phyloP scores from a whole-genome alignment of 2,113 vertebrate genomes.

The Tragelaphus imberbis region DNA sequence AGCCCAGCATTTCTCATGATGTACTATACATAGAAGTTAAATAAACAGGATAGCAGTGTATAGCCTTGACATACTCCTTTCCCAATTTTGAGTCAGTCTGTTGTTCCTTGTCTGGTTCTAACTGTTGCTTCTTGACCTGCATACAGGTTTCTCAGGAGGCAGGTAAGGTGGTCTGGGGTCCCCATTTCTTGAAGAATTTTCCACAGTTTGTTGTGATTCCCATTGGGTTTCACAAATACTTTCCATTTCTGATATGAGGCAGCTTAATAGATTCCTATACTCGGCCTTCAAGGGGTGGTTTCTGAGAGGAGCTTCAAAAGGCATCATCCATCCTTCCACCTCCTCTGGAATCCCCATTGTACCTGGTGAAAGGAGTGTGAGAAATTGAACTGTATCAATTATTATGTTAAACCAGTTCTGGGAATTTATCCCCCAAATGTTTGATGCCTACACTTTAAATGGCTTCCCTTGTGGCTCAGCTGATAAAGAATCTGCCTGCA shows the following conservation, averaged over 20 bases:
- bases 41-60: background rate
- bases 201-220: background rate
- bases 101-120: background rate
- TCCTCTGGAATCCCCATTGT: too few species aligned
- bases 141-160: background rate
- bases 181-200: background rate
- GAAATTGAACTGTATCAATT: background rate
- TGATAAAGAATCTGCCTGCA: background rate
- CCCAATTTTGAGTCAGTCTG: background rate
- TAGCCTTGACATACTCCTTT: background rate
- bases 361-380: background rate
- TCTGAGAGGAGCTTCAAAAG: background rate
- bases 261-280: background rate
- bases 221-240: background rate
- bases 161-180: background rate
- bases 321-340: background rate
- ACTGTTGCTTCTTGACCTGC: background rate
- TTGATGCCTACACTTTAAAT: background rate
- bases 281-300: background rate
- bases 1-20: background rate
- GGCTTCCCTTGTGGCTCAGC: background rate
- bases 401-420: background rate
- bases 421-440: background rate
- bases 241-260: background rate
- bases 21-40: background rate